Percentiles rank a stretch among this genome's conserved stretches.
Conservation (phyloP, 2,113 vertebrate species). For the Elgaria multicarinata region DNA sequence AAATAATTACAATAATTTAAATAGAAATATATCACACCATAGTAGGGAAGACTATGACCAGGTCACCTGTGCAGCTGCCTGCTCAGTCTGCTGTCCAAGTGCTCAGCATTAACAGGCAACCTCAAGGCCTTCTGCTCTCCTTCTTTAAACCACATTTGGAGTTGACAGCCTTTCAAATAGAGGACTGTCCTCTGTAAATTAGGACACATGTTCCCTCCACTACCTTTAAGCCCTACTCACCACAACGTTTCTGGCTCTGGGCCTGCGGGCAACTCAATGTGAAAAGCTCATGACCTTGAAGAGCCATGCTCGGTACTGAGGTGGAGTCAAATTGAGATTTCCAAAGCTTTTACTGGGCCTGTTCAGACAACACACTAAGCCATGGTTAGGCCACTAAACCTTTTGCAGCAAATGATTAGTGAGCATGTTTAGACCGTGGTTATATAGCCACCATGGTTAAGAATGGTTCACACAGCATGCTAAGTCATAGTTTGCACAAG, state of each 20-base stretch:
- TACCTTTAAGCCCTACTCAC: not conserved
- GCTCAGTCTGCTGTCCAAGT: not conserved
- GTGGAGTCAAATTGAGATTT: not conserved
- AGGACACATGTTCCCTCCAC: not conserved
- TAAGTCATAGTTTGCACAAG: too few relatives aligned
- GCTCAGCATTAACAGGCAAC: not conserved
- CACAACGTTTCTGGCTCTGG: not conserved
- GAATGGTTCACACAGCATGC: too few relatives aligned
- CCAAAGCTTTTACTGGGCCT: not conserved
- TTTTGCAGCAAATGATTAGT: too few relatives aligned
- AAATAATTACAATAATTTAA: not conserved
- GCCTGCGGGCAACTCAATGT: not conserved
- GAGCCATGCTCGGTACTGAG: not conserved
- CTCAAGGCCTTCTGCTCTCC: not conserved
- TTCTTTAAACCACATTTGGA: not conserved
- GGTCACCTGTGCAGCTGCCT: not conserved
- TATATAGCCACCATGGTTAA: too few relatives aligned
- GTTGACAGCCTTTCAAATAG: not conserved
- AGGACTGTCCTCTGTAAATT: not conserved
- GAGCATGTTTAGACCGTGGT: too few relatives aligned
- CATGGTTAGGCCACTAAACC: too few relatives aligned
- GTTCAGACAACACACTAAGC: too few relatives aligned
- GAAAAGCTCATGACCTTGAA: not conserved
- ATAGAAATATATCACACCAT: not conserved
- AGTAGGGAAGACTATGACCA: not conserved